Evolutionary conservation across 2,888 invertebrate genomes (phyloP).

Genomic region (Temnothorax ravouxi): DNA sequence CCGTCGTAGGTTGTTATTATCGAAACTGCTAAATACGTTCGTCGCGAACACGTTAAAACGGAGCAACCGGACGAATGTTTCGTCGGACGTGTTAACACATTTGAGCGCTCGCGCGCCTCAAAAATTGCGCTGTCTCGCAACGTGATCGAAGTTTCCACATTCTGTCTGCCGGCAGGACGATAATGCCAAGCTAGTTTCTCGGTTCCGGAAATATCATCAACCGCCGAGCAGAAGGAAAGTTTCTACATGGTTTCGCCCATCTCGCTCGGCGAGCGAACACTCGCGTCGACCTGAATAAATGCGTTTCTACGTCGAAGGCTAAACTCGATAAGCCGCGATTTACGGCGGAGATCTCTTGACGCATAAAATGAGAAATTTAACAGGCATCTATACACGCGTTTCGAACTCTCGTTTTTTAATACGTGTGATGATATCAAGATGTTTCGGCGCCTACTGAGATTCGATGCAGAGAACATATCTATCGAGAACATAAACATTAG

Average conservation of each 20-base stretch:
- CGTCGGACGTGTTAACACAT: not conserved
- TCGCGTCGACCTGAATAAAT: constrained; percentile 45
- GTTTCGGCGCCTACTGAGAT: not conserved
- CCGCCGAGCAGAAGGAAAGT: constrained; percentile 34
- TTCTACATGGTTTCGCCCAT: constrained; percentile 42
- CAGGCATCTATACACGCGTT: not conserved
- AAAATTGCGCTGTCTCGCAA: constrained; percentile 25
- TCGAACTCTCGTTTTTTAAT: not conserved
- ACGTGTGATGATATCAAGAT: not conserved
- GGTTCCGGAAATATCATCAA: constrained; percentile 52
- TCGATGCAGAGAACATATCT: not conserved
- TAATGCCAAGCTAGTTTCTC: constrained; percentile 33
- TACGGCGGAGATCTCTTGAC: constrained; percentile 33
- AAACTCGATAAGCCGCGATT: constrained; percentile 61
- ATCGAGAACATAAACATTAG: not conserved
- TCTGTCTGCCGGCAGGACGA: constrained; percentile 13
- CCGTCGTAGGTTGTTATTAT: constrained; percentile 17
- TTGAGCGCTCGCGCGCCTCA: not conserved
- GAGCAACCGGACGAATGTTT: not conserved
- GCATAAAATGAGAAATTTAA: constrained; percentile 55
- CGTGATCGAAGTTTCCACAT: constrained; percentile 19
- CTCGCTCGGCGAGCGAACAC: constrained; percentile 5
- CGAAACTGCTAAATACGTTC: constrained; percentile 33
- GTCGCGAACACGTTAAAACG: constrained; percentile 1
- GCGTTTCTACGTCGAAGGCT: constrained; percentile 39